Base-by-base conservation (phyloP, 64 coral and sea anemone species). In the Exaiptasia diaphana region DNA sequence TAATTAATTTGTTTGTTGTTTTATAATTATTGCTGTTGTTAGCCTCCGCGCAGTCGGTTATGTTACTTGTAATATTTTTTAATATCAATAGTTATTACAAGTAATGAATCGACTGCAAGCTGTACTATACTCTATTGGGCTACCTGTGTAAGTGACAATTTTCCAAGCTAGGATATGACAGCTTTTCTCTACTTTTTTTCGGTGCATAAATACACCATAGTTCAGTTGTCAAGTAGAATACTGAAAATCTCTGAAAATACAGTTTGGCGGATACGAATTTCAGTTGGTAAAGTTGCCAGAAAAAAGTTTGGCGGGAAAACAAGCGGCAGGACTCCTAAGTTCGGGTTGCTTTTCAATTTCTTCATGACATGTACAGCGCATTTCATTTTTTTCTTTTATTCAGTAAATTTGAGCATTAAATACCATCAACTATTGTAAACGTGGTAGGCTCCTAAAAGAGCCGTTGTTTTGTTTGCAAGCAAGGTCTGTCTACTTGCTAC, bases 401-500 rank as follows among this genome's bases (percentile, higher is more conserved):
- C 6, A n/a, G 5, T 62, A 62, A 8, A 6, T n/a, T 41, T 44
- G 68, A 73, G 31, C 4, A 45, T 12, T 52, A 10, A 52, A 10
- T 12, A 52, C n/a, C 49, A 48, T 44, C 20, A 35, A 73, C 69
- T 73, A 42, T 73, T 49, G 29, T 45, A 38, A 18, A 2, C 39
- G 14, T 44, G 32, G 22, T 14, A 42, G 69, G 69, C 41, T 73
- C 69, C 69, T 73, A 73, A 73, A 49, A 15, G 69, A 73, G 69
- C 69, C 69, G 41, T 4, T 73, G 69, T 73, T 73, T 48, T 2
- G 5, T 25, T 42, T 44, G 41, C 17, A 4, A n/a, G 41, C 25
- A 9, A 15, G n/a, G 25, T 21, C 20, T 0, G 15, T 63, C 75
- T 35, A 86, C 52, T 86, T 86, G 55, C 71, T 86, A 20, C 83